These are phyloP conservation scores for Alouatta caraya DNA, from an alignment of 2,797 vertebrate species.

Conservation along the genomic window DNA sequence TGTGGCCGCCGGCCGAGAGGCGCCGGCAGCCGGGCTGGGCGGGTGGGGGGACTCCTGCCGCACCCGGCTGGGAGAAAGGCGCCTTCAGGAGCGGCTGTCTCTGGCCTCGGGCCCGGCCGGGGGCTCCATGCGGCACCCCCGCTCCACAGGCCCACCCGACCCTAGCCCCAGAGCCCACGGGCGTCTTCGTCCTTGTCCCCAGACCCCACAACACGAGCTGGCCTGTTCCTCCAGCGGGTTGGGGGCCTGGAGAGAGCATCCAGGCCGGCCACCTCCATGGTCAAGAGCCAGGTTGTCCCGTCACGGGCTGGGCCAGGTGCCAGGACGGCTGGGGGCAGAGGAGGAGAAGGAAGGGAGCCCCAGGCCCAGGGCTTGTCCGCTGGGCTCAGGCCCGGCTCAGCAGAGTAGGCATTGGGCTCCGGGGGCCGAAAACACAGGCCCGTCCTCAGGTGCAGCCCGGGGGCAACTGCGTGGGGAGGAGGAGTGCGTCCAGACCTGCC, in stretches of 20 bases:
- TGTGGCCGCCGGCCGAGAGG: slow-evolving; percentile 68
- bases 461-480: no score
- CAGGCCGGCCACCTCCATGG: no score
- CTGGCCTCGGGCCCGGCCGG: background rate
- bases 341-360: background rate
- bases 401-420: accelerated
- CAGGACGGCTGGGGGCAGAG: background rate
- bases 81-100: slow-evolving; percentile 40
- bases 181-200: background rate
- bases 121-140: background rate
- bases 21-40: slow-evolving; percentile 62
- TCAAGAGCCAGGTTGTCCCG: background rate
- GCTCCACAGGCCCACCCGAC: background rate
- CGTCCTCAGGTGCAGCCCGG: background rate
- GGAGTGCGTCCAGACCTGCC: no score
- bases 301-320: background rate
- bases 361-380: no score
- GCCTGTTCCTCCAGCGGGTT: background rate
- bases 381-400: background rate
- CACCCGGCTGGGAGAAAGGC: slow-evolving; percentile 46
- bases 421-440: background rate
- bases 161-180: background rate
- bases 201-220: background rate
- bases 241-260: background rate
- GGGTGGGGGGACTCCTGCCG: slow-evolving; percentile 35